Evolutionary conservation across 2,797 vertebrate species (phyloP).

Genomic region (Ctenosaura bakeri): DNA sequence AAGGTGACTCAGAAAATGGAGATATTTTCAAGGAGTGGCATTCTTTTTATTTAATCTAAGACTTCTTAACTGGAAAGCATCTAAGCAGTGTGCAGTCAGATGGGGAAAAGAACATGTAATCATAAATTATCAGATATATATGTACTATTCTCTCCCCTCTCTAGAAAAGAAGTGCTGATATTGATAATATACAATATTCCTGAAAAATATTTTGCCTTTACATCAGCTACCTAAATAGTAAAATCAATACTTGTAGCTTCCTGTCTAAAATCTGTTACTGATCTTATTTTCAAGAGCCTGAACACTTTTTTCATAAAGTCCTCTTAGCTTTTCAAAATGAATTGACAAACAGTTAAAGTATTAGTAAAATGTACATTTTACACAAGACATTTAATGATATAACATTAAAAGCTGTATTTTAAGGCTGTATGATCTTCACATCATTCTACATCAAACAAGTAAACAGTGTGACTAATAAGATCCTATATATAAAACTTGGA

Average conservation of each 20-base stretch:
- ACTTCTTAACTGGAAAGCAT: background rate
- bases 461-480: conserved; percentile 51
- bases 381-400: conserved; percentile 26
- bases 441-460: conserved; percentile 11
- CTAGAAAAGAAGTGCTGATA: background rate
- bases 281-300: conserved; percentile 28
- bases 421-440: conserved; percentile 61
- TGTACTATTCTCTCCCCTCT: background rate
- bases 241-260: conserved; percentile 17
- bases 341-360: conserved; percentile 37
- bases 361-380: conserved; percentile 43
- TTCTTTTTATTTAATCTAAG: conserved; percentile 16
- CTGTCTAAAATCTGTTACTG: background rate
- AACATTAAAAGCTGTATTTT: conserved; percentile 50
- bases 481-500: conserved; percentile 63
- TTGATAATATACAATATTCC: conserved; percentile 2
- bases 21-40: background rate
- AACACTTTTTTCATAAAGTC: background rate
- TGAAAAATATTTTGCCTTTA: conserved; percentile 17
- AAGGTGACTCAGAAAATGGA: background rate
- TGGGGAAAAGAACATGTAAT: conserved; percentile 3
- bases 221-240: conserved; percentile 2
- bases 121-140: too few relatives aligned
- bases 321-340: conserved; percentile 26
- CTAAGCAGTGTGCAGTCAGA: conserved; percentile 1